Base-by-base conservation (phyloP, 2,113 vertebrate species). In the Podarcis raffonei region DNA sequence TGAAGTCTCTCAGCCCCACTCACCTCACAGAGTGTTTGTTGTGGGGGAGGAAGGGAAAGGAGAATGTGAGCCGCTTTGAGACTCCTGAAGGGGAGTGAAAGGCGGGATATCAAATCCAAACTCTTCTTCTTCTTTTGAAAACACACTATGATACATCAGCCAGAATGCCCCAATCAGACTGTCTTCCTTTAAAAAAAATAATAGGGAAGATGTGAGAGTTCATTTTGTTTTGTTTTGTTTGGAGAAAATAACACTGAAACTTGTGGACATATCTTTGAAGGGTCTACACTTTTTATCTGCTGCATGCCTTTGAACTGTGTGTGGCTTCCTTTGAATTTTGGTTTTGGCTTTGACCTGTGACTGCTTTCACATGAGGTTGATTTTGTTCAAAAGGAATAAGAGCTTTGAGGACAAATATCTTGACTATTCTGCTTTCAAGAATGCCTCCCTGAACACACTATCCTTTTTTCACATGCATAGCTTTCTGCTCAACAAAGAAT, bases 261-360 rank as follows among this genome's bases (percentile, higher is more conserved):
- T 80, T 86, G 48, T 68, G 62, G 37, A 78, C 59, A 42, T 69
- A 39, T 80, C 79, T 85, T 71, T 80, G 76, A 80, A 87, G 62
- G 66, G 39, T 23, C 62, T 62, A 4, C 5, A 18, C 25, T 87
- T 9, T 79, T 69, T 87, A 79, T 80, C n/a, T 86, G 68, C 5
- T 16, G 39, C 37, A 53, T 18, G 48, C 48, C 30, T 78, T n/a
- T 86, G 59, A 42, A 66, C 74, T 68, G 9, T 12, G 32, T 25
- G 9, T 65, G 35, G 6, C 20, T 53, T 69, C 62, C 57, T 81
- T 87, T 71, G 27, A 13, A 72, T 84, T 72, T 69, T 42, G 6
- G n/a, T 23, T 71, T 84, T 78, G 23, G 62, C 68, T 71, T 84
- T 84, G 82, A 32, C 37, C 59, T 25, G 25, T 78, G 66, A 27